phyloP scores from a whole-genome alignment of 2,113 vertebrate genomes.

The Pleuronectes platessa region DNA sequence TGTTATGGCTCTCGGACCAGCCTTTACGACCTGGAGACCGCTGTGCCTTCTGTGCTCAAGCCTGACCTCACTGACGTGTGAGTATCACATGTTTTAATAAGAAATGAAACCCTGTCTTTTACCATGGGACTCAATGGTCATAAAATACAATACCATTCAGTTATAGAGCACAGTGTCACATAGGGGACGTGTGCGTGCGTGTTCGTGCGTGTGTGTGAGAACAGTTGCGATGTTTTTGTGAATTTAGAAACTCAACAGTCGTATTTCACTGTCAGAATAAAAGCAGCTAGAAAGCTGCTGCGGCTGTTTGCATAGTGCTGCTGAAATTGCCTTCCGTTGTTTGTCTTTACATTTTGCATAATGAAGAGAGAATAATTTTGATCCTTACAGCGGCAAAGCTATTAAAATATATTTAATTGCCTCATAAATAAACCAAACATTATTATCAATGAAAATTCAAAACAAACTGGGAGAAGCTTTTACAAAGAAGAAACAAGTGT shows the following conservation, averaged over 20 bases:
- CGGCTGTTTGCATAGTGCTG: background rate
- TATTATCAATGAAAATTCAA: background rate
- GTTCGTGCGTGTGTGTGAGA: background rate
- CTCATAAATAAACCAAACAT: background rate
- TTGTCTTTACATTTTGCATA: background rate
- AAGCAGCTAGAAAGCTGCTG: background rate
- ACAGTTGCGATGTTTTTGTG: background rate
- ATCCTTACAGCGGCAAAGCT: background rate
- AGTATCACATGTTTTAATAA: slow-evolving; percentile 75
- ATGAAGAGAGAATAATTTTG: background rate
- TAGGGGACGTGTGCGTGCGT: background rate
- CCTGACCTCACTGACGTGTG: slow-evolving; percentile 98
- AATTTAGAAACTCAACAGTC: background rate
- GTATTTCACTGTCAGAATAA: background rate
- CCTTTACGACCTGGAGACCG: slow-evolving; percentile 96
- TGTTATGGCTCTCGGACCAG: slow-evolving; percentile 95
- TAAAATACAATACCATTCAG: background rate
- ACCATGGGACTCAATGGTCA: background rate
- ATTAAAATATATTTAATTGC: background rate
- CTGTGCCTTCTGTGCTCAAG: slow-evolving; percentile 95
- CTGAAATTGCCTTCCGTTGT: background rate
- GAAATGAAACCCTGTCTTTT: background rate
- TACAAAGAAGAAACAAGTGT: background rate
- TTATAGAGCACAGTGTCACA: background rate
- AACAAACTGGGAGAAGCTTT: background rate